These are phyloP conservation scores for Calcarius lapponicus DNA, from an alignment of 2,797 vertebrate genomes.

Conservation along the genomic window DNA sequence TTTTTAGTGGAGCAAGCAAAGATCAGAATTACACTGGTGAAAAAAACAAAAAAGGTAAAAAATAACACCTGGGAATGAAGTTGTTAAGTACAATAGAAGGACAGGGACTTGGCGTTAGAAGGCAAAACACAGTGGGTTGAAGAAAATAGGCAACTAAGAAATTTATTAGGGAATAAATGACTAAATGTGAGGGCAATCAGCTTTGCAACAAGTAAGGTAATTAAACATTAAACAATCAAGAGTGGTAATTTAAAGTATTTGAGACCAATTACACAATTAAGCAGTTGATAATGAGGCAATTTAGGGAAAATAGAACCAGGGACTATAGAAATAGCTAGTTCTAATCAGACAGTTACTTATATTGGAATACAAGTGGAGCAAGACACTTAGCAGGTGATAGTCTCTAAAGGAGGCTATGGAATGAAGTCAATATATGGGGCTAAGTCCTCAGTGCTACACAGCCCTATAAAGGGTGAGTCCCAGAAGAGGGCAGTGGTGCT, in stretches of 20 bases:
- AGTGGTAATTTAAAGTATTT: neutral
- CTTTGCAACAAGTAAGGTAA: neutral
- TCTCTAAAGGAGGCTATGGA: neutral
- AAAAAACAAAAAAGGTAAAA: neutral
- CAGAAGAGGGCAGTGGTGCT: slow-evolving; percentile 58
- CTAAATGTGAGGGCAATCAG: neutral
- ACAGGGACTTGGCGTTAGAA: neutral
- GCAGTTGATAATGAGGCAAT: neutral
- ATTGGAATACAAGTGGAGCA: neutral
- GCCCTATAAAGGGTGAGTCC: neutral
- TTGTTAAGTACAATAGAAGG: neutral
- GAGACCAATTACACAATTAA: slow-evolving; percentile 1
- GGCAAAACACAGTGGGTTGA: neutral
- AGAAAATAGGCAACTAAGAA: neutral
- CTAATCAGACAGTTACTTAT: neutral
- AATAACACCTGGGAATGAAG: neutral
- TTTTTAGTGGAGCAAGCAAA: neutral
- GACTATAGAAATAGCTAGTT: neutral
- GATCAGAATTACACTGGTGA: neutral
- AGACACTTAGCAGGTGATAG: neutral
- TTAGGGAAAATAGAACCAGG: neutral
- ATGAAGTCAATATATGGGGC: neutral
- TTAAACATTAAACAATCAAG: neutral
- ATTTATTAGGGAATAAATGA: neutral
- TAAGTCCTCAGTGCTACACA: neutral